These are phyloP conservation scores for Hesperia comma DNA, from an alignment of 2,888 invertebrate genomes.

Conservation along the genomic window DNA sequence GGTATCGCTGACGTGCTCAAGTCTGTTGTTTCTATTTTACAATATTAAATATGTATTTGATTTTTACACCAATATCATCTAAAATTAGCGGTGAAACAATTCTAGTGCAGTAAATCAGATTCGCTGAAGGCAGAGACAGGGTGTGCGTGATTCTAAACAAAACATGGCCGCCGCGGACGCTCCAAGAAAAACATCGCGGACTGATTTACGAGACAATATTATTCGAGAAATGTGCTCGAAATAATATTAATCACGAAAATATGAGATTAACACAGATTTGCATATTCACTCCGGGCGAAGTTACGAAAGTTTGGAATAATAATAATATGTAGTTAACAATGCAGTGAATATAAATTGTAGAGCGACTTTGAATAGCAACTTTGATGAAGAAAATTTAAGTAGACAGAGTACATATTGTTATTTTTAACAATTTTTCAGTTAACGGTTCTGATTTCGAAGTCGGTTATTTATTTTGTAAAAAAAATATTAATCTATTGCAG, in stretches of 20 bases:
- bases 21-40: neutral
- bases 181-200: slow-evolving; percentile 81
- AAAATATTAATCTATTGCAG: no score
- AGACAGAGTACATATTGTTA: no score
- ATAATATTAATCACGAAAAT: slow-evolving; percentile 76
- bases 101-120: slow-evolving; percentile 74
- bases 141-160: slow-evolving; percentile 82
- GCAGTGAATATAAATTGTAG: no score
- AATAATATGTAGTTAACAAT: slow-evolving; percentile 5
- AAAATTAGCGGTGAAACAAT: slow-evolving; percentile 58
- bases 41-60: slow-evolving; percentile 44
- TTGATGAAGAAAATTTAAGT: no score
- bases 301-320: slow-evolving; percentile 38
- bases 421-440: no score
- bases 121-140: slow-evolving; percentile 67
- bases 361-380: no score
- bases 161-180: slow-evolving; percentile 67
- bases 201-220: slow-evolving; percentile 82
- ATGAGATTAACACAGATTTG: slow-evolving; percentile 69
- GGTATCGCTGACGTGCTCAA: neutral
- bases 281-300: slow-evolving; percentile 47
- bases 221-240: slow-evolving; percentile 77
- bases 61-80: slow-evolving; percentile 52
- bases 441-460: no score
- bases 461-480: no score